phyloP scores from a whole-genome alignment of 2,888 invertebrate species.

The Morinoia aosen region DNA sequence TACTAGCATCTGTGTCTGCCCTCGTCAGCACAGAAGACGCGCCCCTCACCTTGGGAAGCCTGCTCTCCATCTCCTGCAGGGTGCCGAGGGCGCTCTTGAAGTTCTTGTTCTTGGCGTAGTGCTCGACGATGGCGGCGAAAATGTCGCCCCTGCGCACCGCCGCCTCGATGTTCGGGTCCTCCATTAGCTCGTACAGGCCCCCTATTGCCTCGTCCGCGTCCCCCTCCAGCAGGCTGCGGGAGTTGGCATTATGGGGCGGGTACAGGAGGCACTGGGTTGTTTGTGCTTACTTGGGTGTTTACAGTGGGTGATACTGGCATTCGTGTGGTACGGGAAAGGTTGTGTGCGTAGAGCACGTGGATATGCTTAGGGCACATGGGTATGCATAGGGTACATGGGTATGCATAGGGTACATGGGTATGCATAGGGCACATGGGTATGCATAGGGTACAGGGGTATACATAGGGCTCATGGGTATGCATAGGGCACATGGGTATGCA shows the following conservation, averaged over 20 bases:
- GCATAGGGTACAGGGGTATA: not conserved
- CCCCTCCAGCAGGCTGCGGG: conserved; percentile 74
- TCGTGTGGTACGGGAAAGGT: not conserved
- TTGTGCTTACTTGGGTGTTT: no score
- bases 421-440: not conserved
- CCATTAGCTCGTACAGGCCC: conserved; percentile 76
- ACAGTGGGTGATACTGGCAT: no score
- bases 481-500: no score
- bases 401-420: no score
- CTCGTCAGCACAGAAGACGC: no score
- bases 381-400: no score
- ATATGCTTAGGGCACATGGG: no score
- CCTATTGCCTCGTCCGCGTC: conserved; percentile 76
- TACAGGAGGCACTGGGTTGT: not conserved
- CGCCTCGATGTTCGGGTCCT: conserved; percentile 73
- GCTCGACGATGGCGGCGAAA: conserved; percentile 76
- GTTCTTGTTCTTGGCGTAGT: conserved; percentile 74
- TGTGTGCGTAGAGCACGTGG: not conserved
- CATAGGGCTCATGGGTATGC: not conserved
- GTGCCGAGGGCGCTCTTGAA: conserved; percentile 74
- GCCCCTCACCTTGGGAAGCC: conserved; percentile 61
- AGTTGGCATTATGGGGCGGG: no score
- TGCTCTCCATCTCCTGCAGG: conserved; percentile 73
- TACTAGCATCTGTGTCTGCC: no score
- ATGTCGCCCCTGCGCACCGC: conserved; percentile 76